Percentiles rank a stretch among this genome's conserved stretches.
These are phyloP conservation scores for Percopsis omiscomaycus DNA, from an alignment of 2,797 vertebrate species.

Conservation along the genomic window DNA sequence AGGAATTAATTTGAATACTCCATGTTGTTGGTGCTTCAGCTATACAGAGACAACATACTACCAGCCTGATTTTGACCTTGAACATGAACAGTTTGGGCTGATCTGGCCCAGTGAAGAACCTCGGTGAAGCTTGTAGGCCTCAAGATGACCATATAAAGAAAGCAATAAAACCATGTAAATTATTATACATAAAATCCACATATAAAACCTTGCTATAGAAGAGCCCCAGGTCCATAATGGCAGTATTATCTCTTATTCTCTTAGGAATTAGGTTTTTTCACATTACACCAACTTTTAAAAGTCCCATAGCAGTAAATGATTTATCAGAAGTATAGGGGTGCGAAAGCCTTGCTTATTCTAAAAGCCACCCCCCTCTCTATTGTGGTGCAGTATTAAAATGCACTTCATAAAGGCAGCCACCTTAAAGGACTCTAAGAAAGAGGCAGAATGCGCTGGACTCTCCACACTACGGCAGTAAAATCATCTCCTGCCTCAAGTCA, in stretches of 20 bases:
- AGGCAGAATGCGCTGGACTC: slow-evolving; percentile 72
- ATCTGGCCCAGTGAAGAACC: no score
- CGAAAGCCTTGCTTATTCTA: slow-evolving; percentile 61
- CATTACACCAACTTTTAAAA: slow-evolving; percentile 23
- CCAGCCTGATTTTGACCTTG: no score
- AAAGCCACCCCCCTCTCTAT: slow-evolving; percentile 55
- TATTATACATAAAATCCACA: no score
- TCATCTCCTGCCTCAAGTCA: slow-evolving; percentile 82
- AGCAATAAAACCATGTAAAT: slow-evolving; percentile 3
- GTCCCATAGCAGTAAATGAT: slow-evolving; percentile 45
- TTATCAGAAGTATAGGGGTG: slow-evolving; percentile 45
- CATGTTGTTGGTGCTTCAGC: no score
- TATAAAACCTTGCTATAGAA: neutral
- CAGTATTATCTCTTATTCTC: slow-evolving; percentile 17
- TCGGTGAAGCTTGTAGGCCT: slow-evolving; percentile 9
- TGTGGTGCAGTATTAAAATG: slow-evolving; percentile 70
- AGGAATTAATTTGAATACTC: no score
- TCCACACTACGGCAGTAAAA: slow-evolving; percentile 77
- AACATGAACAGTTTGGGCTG: no score
- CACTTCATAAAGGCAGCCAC: slow-evolving; percentile 76
- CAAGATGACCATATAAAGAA: slow-evolving; percentile 11
- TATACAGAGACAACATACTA: no score
- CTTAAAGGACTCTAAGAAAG: slow-evolving; percentile 73
- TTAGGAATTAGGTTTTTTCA: slow-evolving; percentile 13
- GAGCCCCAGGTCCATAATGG: neutral